Percentiles rank a stretch among this genome's conserved stretches.
Evolutionary conservation across 2,888 invertebrate genomes (phyloP).

Genomic region (Melanostoma mellinum): DNA sequence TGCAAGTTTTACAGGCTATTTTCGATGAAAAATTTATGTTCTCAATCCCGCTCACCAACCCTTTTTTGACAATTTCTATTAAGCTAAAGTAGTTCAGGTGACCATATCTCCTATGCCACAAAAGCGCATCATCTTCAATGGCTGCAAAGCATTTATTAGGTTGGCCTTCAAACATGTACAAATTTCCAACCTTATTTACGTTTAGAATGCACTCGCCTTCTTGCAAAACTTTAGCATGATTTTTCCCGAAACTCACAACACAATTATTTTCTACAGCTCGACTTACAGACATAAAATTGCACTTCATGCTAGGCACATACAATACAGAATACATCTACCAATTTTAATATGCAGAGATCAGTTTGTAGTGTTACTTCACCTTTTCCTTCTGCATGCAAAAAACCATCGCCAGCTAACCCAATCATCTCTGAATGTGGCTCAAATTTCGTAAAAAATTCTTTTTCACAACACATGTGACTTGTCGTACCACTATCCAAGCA

Average conservation of each 20-base stretch:
- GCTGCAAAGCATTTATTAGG: conserved; percentile 36
- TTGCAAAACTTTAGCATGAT: conserved; percentile 26
- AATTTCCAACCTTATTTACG: conserved; percentile 32
- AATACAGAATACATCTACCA: conserved; percentile 47
- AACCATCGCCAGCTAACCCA: no score
- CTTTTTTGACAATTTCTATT: conserved; percentile 38
- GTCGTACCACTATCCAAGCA: no score
- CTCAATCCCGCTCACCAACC: conserved; percentile 42
- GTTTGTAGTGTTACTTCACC: conserved; percentile 44
- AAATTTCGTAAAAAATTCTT: no score
- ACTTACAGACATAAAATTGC: conserved; percentile 46
- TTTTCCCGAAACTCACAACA: conserved; percentile 35
- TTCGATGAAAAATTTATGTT: conserved; percentile 33
- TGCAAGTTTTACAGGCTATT: conserved; percentile 22
- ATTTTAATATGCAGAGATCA: conserved; percentile 37
- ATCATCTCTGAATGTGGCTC: no score
- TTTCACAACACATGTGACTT: no score
- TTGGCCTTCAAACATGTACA: conserved; percentile 37
- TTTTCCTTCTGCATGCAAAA: no score
- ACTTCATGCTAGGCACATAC: conserved; percentile 41
- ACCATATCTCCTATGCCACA: conserved; percentile 45
- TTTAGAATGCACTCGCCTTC: conserved; percentile 38
- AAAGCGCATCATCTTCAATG: conserved; percentile 22
- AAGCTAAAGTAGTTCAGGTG: conserved; percentile 55
- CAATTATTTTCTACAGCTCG: conserved; percentile 37